Percentiles rank a stretch among this genome's conserved stretches.
These are phyloP conservation scores for Amiota minor DNA, from an alignment of 2,888 invertebrate genomes.

Conservation along the genomic window DNA sequence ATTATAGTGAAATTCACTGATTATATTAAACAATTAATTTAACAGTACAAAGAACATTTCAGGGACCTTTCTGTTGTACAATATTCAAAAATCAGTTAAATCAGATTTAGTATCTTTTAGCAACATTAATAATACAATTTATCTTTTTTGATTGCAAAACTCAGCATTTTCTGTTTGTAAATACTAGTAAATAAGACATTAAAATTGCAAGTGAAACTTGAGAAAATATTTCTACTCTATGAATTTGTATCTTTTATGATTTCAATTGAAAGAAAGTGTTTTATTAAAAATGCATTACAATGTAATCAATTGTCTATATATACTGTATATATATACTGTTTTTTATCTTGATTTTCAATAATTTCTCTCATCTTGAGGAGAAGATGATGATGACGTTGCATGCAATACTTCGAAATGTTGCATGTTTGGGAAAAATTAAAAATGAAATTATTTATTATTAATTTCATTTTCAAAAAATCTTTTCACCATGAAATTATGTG, in stretches of 20 bases:
- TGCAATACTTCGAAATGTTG: constrained; percentile 34
- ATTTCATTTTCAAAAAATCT: constrained; percentile 61
- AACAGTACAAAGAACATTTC: too few species aligned
- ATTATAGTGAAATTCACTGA: too few species aligned
- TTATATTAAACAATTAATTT: too few species aligned
- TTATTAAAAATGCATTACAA: constrained; percentile 55
- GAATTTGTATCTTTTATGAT: neutral
- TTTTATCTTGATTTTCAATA: constrained; percentile 29
- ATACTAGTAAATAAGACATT: too few species aligned
- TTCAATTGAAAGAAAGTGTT: constrained; percentile 53
- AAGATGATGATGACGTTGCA: constrained; percentile 37
- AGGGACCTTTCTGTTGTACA: too few species aligned
- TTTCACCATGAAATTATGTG: constrained; percentile 63
- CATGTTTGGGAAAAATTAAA: constrained; percentile 24
- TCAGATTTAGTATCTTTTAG: too few species aligned
- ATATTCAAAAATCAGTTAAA: too few species aligned
- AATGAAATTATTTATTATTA: constrained; percentile 34
- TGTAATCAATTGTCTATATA: constrained; percentile 45
- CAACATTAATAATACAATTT: neutral
- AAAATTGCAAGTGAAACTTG: constrained; percentile 47
- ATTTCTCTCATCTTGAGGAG: too few species aligned
- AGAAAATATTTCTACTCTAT: constrained; percentile 42
- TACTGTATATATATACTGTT: neutral
- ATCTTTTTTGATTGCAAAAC: constrained; percentile 36
- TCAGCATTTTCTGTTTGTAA: too few species aligned